phyloP scores from a whole-genome alignment of 1,140 invertebrate genomes.

The Eriosoma lanigerum region DNA sequence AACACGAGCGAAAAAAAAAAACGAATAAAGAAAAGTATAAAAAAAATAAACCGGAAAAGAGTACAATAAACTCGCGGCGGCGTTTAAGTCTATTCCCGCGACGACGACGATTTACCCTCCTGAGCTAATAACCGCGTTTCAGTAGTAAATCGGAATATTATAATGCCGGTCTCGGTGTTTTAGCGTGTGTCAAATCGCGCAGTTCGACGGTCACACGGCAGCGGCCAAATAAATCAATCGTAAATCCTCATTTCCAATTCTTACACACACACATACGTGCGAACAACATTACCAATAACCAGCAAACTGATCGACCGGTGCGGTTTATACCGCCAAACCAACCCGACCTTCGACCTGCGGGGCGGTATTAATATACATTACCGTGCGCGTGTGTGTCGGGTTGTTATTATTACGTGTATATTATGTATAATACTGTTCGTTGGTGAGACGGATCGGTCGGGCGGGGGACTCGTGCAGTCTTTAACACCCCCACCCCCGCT shows the following conservation, averaged over 20 bases:
- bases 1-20: conserved; percentile 12
- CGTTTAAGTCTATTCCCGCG: neutral
- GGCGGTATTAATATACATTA: neutral
- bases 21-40: neutral
- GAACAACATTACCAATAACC: too few species aligned
- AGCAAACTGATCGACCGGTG: neutral
- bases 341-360: neutral
- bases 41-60: conserved; percentile 9
- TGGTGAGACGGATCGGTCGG: neutral
- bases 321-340: neutral
- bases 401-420: conserved; percentile 23
- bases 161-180: too few species aligned
- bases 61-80: conserved; percentile 39
- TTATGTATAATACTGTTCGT: neutral
- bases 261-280: neutral
- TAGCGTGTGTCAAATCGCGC: conserved; percentile 36
- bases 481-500: conserved; percentile 31
- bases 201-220: conserved; percentile 16
- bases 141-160: neutral
- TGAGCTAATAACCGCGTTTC: neutral
- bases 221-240: conserved; percentile 37
- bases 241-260: conserved; percentile 25
- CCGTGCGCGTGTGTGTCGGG: neutral
- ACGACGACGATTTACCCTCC: neutral
- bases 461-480: conserved; percentile 25